These are phyloP conservation scores for Gastrophysa polygoni DNA, from an alignment of 2,888 invertebrate species.

Conservation along the genomic window DNA sequence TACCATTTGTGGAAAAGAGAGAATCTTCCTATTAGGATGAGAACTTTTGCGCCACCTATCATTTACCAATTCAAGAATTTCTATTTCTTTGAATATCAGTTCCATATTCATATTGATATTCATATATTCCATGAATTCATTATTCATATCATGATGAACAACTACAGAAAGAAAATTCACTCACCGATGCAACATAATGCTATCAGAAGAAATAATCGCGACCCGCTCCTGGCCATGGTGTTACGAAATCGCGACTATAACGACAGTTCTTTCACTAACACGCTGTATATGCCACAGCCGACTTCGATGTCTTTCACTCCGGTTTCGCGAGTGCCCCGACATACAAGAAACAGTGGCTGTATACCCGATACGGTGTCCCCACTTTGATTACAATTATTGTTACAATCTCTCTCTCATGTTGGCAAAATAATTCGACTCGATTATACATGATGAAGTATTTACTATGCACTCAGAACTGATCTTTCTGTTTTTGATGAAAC, in stretches of 20 bases:
- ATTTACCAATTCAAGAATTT: too few relatives aligned
- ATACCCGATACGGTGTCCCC: slow-evolving; percentile 30
- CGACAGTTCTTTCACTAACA: slow-evolving; percentile 43
- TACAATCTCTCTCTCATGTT: slow-evolving; percentile 8
- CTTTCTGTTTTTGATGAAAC: not conserved
- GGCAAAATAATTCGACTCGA: not conserved
- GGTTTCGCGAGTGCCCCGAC: slow-evolving; percentile 45
- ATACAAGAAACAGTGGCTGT: slow-evolving; percentile 35
- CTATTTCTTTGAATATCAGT: too few relatives aligned
- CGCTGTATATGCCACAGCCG: slow-evolving; percentile 38
- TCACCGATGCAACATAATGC: slow-evolving; percentile 26
- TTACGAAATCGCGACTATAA: slow-evolving; percentile 30
- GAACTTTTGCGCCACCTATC: too few relatives aligned
- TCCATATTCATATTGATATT: too few relatives aligned
- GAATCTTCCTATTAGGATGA: too few relatives aligned
- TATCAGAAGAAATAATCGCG: slow-evolving; percentile 24
- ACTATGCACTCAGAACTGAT: too few relatives aligned
- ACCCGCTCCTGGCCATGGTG: slow-evolving; percentile 48
- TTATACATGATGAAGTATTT: too few relatives aligned
- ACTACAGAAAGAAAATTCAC: slow-evolving; percentile 8
- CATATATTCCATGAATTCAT: too few relatives aligned
- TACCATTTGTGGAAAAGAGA: too few relatives aligned
- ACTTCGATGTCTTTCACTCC: slow-evolving; percentile 54
- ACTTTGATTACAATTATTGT: slow-evolving; percentile 21
- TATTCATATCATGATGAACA: not conserved